These are phyloP conservation scores for Festucalex cinctus DNA, from an alignment of 2,113 vertebrate species.

Conservation along the genomic window DNA sequence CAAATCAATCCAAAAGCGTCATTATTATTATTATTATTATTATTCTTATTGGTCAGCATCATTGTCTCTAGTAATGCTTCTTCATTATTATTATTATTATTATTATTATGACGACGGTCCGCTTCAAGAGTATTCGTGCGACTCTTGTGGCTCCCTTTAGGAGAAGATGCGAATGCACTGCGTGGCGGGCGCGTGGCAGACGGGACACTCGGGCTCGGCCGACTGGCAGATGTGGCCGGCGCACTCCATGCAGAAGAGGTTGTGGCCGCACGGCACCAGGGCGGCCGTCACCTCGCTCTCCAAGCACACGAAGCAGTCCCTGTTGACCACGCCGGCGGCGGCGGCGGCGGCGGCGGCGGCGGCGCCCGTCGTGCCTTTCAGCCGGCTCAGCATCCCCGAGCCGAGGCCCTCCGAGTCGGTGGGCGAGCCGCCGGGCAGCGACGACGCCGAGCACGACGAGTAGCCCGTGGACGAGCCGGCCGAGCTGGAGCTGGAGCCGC, in stretches of 20 bases:
- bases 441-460: constrained; percentile 82
- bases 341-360: constrained; percentile 55
- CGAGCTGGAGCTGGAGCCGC: constrained; percentile 75
- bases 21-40: constrained; percentile 58
- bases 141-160: constrained; percentile 65
- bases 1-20: constrained; percentile 64
- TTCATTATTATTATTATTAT: constrained; percentile 7
- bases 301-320: constrained; percentile 90
- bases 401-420: constrained; percentile 78
- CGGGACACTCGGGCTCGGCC: constrained; percentile 85
- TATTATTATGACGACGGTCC: constrained; percentile 55
- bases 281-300: constrained; percentile 94
- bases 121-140: constrained; percentile 18
- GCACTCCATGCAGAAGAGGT: constrained; percentile 98
- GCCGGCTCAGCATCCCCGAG: constrained; percentile 63
- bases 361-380: constrained; percentile 66
- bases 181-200: constrained; percentile 88
- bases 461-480: constrained; percentile 80
- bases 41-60: constrained; percentile 68
- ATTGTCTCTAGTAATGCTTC: constrained; percentile 65
- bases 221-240: constrained; percentile 91
- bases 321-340: constrained; percentile 61
- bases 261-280: constrained; percentile 93
- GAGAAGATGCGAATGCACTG: constrained; percentile 99
- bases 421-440: constrained; percentile 80